Evolutionary conservation across 2,113 vertebrate species (phyloP).

Genomic region (Uria aalge): DNA sequence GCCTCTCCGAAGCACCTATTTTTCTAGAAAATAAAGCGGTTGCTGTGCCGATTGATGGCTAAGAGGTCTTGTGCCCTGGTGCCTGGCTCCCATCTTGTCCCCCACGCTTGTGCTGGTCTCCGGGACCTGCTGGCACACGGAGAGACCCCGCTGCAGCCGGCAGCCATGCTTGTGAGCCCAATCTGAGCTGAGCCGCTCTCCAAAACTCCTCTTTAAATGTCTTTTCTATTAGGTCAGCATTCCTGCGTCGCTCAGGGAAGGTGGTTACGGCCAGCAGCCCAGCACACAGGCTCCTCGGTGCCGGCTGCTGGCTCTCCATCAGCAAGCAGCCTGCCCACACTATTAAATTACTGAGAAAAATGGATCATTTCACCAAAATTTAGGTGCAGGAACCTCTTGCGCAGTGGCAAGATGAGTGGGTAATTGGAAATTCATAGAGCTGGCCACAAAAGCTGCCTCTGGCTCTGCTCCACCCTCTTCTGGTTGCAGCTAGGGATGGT

Average conservation of each 20-base stretch:
- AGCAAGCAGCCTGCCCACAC: slow-evolving; percentile 42
- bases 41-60: accelerated
- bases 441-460: too few relatives aligned
- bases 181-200: neutral
- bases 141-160: neutral
- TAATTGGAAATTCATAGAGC: too few relatives aligned
- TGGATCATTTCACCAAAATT: slow-evolving; percentile 51
- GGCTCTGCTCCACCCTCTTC: too few relatives aligned
- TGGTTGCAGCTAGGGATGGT: too few relatives aligned
- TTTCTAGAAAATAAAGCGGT: neutral
- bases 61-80: neutral
- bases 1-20: neutral
- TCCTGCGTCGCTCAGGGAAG: slow-evolving; percentile 40
- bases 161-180: neutral
- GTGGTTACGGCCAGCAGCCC: slow-evolving; percentile 49
- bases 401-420: too few relatives aligned
- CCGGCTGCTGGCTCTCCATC: slow-evolving; percentile 15
- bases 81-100: neutral
- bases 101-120: accelerated
- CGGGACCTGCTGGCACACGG: neutral
- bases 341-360: slow-evolving; percentile 66
- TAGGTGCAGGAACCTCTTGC: neutral
- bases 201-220: slow-evolving; percentile 54
- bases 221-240: slow-evolving; percentile 65
- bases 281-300: slow-evolving; percentile 54